These are phyloP conservation scores for Melitaea athalia DNA, from an alignment of 2,888 invertebrate species.

Conservation along the genomic window DNA sequence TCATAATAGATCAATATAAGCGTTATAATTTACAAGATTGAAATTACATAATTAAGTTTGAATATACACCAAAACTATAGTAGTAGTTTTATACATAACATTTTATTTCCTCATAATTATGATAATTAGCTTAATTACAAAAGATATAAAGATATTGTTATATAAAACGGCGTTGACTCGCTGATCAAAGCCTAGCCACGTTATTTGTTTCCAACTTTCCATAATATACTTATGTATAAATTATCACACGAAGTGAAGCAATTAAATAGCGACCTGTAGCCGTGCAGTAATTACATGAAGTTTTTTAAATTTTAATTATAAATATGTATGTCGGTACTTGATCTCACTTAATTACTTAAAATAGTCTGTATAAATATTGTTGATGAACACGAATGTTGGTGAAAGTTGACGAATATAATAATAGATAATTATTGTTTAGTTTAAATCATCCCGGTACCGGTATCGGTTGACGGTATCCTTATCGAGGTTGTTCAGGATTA, in stretches of 20 bases:
- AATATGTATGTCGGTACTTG: too few relatives aligned
- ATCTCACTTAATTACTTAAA: too few relatives aligned
- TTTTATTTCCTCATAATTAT: constrained; percentile 35
- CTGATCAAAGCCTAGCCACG: constrained; percentile 27
- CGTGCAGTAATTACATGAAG: not conserved
- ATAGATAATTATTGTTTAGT: too few relatives aligned
- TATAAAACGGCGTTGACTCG: constrained; percentile 26
- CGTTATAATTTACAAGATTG: constrained; percentile 3
- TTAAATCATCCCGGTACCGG: too few relatives aligned
- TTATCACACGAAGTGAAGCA: constrained; percentile 32
- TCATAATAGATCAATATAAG: constrained; percentile 7
- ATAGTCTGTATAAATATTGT: too few relatives aligned
- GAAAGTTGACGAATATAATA: too few relatives aligned
- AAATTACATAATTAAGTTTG: constrained; percentile 20
- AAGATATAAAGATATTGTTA: constrained; percentile 23
- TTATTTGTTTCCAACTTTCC: constrained; percentile 25
- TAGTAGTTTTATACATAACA: constrained; percentile 34
- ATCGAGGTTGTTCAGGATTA: too few relatives aligned
- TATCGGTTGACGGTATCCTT: too few relatives aligned
- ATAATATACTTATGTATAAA: constrained; percentile 34
- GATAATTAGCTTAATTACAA: constrained; percentile 38
- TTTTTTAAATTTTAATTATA: too few relatives aligned
- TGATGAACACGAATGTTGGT: too few relatives aligned
- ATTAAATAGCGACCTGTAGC: constrained; percentile 12
- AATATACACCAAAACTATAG: constrained; percentile 20